Evolutionary conservation across 35 echinoderm and acorn worm species (phyloP).

Genomic region (Holothuria glaberrima): DNA sequence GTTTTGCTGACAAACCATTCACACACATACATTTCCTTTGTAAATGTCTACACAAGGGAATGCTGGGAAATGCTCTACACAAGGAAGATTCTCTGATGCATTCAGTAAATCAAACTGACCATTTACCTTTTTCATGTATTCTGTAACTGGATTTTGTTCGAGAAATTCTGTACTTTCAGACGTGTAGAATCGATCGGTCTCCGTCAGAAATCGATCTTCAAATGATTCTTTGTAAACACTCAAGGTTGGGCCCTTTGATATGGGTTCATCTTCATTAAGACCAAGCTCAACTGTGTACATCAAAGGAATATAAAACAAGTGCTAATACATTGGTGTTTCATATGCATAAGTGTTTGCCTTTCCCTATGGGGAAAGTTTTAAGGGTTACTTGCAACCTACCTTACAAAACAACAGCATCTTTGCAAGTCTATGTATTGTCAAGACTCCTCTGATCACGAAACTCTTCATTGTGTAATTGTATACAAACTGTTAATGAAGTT

Average conservation of each 20-base stretch:
- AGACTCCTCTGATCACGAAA: no score
- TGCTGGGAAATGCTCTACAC: neutral
- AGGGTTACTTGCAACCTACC: no score
- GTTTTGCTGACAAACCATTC: no score
- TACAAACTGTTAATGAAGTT: no score
- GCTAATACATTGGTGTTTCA: neutral
- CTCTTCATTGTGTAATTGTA: no score
- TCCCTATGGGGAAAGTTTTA: no score
- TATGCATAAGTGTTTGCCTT: no score
- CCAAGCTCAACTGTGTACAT: conserved; percentile 86
- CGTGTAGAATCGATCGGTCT: conserved; percentile 90
- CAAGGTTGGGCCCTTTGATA: conserved; percentile 79
- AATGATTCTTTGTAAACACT: conserved; percentile 97
- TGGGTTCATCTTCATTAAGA: conserved; percentile 92
- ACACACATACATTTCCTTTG: no score
- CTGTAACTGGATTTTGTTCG: conserved; percentile 93
- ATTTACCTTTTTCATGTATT: conserved; percentile 98
- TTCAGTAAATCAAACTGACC: neutral
- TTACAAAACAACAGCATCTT: no score
- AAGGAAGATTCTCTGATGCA: neutral
- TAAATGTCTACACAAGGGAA: no score
- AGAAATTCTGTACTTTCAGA: conserved; percentile 91
- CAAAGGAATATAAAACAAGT: neutral
- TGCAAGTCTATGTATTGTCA: no score
- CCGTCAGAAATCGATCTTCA: conserved; percentile 87